A percentile compares a stretch with the other conserved stretches of the same genome.
Evolutionary conservation across 2,113 vertebrate genomes (phyloP).

Genomic region (Grallaria varia): DNA sequence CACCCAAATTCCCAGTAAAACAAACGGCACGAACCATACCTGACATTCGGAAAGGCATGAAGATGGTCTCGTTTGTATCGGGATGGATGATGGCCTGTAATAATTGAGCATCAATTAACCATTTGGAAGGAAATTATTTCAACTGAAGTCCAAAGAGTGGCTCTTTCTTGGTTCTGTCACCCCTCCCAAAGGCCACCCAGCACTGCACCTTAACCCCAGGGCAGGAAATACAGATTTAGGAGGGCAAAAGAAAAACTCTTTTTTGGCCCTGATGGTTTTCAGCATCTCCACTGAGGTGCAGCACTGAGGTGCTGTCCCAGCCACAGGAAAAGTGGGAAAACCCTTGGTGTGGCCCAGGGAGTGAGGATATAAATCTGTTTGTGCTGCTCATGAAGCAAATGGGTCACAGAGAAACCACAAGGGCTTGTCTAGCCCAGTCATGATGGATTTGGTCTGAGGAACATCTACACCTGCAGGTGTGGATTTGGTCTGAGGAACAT

Average conservation of each 20-base stretch:
- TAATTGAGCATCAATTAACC: accelerated
- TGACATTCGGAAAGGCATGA: slow-evolving; percentile 98
- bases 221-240: not conserved
- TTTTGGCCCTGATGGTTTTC: not conserved
- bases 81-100: slow-evolving; percentile 92
- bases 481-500: not conserved
- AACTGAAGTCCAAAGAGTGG: accelerated
- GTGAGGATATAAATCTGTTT: not conserved
- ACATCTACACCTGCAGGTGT: not conserved
- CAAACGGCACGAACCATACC: slow-evolving; percentile 59
- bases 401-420: accelerated
- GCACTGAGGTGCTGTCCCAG: too few relatives aligned
- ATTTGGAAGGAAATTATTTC: not conserved
- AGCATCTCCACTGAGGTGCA: not conserved
- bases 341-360: not conserved
- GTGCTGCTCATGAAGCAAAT: not conserved
- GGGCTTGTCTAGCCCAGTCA: not conserved
- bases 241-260: not conserved
- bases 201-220: accelerated
- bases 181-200: not conserved
- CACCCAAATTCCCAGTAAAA: accelerated
- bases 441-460: accelerated
- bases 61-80: slow-evolving; percentile 92
- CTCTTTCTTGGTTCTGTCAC: not conserved
- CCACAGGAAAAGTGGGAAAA: accelerated